phyloP scores from a whole-genome alignment of 64 coral and sea anemone species.

The Actinia equina region DNA sequence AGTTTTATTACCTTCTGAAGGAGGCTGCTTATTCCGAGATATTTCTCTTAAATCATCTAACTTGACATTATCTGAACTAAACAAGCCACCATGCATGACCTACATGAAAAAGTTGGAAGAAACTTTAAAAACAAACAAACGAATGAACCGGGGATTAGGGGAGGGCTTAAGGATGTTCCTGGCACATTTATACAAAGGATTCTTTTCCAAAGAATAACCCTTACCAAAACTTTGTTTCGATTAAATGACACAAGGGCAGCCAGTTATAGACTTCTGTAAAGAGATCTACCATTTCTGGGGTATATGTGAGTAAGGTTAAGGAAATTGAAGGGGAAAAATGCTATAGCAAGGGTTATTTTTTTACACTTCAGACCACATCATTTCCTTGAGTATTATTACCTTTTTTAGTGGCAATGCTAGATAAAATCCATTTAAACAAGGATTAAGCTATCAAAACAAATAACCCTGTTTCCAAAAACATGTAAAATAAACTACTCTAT shows the following conservation, averaged over 20 bases:
- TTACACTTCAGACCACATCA: too few relatives aligned
- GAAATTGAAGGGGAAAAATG: not conserved
- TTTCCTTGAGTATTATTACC: too few relatives aligned
- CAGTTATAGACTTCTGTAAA: constrained; percentile 99
- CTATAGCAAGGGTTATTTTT: not conserved
- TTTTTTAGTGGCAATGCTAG: too few relatives aligned
- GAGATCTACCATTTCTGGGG: constrained; percentile 89
- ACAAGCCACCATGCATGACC: constrained; percentile 97
- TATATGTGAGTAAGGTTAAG: constrained; percentile 88
- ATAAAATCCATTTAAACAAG: too few relatives aligned
- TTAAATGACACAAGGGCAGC: constrained; percentile 92
- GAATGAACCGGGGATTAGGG: too few relatives aligned
- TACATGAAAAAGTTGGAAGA: not conserved
- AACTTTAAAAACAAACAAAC: not conserved
- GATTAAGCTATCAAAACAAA: too few relatives aligned
- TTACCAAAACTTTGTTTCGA: constrained; percentile 90
- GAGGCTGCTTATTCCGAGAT: constrained; percentile 81
- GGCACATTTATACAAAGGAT: too few relatives aligned
- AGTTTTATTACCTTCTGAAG: constrained; percentile 63
- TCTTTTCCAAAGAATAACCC: not conserved
- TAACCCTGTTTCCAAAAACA: too few relatives aligned
- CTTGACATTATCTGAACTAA: constrained; percentile 75
- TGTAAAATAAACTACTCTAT: too few relatives aligned
- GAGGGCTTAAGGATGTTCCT: too few relatives aligned
- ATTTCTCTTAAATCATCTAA: constrained; percentile 72